A percentile compares a stretch with the other conserved stretches of the same genome.
Conservation (phyloP, 2,113 vertebrate genomes). For the Stercorarius parasiticus region DNA sequence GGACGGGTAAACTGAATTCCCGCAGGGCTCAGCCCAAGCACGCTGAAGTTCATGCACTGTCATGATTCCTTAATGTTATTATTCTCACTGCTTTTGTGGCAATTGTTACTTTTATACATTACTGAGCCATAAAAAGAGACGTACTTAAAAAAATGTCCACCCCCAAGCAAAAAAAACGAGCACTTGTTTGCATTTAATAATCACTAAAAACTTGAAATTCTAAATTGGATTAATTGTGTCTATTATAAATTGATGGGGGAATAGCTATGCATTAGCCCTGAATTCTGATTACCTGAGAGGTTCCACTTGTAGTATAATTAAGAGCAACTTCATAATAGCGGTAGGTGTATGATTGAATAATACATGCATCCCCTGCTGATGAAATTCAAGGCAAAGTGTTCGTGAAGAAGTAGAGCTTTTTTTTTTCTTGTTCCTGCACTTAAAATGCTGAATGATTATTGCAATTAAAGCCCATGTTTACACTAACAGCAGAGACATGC, state of each 20-base stretch:
- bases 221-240: conserved; percentile 73
- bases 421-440: neutral
- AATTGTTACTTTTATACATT: conserved; percentile 8
- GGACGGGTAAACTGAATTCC: neutral
- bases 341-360: conserved; percentile 66
- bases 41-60: neutral
- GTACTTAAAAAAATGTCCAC: neutral
- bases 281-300: conserved; percentile 75
- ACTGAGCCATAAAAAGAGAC: neutral
- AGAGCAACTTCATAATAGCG: conserved; percentile 58
- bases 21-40: neutral
- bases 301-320: conserved; percentile 72
- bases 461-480: conserved; percentile 38
- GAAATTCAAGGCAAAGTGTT: conserved; percentile 43
- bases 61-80: neutral
- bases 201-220: conserved; percentile 60
- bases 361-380: conserved; percentile 59
- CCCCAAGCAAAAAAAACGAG: conserved; percentile 10
- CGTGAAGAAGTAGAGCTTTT: neutral
- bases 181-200: conserved; percentile 65
- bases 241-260: conserved; percentile 70
- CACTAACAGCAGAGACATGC: neutral
- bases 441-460: conserved; percentile 33
- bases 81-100: neutral
- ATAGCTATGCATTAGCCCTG: conserved; percentile 67